phyloP scores from a whole-genome alignment of 2,113 vertebrate genomes.

The Catharus minimus region DNA sequence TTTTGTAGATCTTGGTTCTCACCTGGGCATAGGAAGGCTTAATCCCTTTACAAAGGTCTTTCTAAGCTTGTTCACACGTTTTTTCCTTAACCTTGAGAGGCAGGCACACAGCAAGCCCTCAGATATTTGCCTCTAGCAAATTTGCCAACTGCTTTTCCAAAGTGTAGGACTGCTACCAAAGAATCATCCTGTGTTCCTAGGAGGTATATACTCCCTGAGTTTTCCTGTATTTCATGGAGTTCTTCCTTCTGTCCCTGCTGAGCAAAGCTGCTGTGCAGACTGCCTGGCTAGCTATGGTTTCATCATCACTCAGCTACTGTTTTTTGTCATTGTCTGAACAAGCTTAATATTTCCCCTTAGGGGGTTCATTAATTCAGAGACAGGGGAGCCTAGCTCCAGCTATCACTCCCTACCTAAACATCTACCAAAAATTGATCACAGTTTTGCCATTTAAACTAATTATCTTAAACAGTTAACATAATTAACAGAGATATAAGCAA shows the following conservation, averaged over 20 bases:
- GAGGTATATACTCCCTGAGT: not conserved
- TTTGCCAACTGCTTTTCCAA: not conserved
- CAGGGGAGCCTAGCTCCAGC: not conserved
- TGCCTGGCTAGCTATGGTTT: not conserved
- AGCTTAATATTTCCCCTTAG: not conserved
- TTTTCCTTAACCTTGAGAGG: not conserved
- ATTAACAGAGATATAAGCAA: not conserved
- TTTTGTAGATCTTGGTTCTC: not conserved
- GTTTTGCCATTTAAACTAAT: slow-evolving; percentile 21
- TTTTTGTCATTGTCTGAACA: not conserved
- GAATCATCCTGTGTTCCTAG: not conserved
- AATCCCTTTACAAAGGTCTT: not conserved
- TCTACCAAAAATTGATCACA: not conserved
- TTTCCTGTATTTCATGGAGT: not conserved
- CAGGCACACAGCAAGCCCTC: not conserved
- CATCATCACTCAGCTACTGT: not conserved
- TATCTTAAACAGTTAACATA: not conserved
- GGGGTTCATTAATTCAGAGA: not conserved
- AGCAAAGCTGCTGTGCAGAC: not conserved
- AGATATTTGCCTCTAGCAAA: not conserved
- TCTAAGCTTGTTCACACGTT: not conserved
- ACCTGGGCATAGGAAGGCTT: not conserved
- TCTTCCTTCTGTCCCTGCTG: not conserved
- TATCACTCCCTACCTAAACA: not conserved
- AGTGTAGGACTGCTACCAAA: not conserved